Evolutionary conservation across 2,888 invertebrate genomes (phyloP), one percentile per base, ranked within the genome.

Genomic region (Cyclophora albipunctata): DNA sequence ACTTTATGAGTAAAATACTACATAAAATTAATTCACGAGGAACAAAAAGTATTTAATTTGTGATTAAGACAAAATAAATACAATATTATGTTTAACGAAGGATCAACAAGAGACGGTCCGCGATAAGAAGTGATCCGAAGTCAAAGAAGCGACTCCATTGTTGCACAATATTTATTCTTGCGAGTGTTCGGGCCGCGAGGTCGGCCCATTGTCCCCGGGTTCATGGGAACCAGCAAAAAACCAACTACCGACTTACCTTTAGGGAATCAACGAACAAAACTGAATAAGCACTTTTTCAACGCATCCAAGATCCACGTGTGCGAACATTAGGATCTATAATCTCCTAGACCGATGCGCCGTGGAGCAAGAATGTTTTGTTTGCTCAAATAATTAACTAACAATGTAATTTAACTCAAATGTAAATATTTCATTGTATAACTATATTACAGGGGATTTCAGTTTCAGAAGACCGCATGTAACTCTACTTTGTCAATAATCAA

Each of bases 161-260:
- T 87, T 78, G 71, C 66, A 67, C 69, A 80, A 85, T 88, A 87
- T 87, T 87, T 88, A 87, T 88, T 86, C 87, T 85, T 84, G 85
- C 81, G 79, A 81, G 78, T 84, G 84, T 87, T 79, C 70, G 37
- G 37, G 37, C 66, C 78, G 80, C 72, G 78, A 84, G 88, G 86
- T 86, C 85, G 85, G 60, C 58, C 82, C 69, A 78, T 88, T 87
- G 87, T 88, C 78, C 50, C 72, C 73, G 80, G 83, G 88, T 87
- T 87, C 87, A 87, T 87, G 87, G 87, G 87, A 87, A 88, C 81
- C 64, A 57, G 78, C 85, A 87, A 88, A 88, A 88, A 88, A 87
- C 64, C 75, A 73, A 75, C 80, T 70, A 87, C 64, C 75, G 72
- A 75, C 80, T 70, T 69, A 75, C 80, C 79, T 79, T 73, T 78